Base-by-base conservation (phyloP, 2,888 invertebrate genomes). In the Tinea semifulvella region DNA sequence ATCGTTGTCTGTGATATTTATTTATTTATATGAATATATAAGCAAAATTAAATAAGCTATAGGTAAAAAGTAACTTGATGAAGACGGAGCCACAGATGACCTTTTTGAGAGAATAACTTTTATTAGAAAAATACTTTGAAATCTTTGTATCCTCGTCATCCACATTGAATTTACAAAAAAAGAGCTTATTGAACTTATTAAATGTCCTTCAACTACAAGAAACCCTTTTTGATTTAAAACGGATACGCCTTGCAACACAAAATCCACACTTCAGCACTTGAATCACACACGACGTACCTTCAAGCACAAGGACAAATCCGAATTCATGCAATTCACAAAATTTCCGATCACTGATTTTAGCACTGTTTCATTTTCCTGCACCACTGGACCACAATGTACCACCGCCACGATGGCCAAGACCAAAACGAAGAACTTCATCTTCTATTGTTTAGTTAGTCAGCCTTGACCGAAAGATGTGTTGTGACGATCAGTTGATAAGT, bases 321-420 rank as follows among this genome's bases (percentile, higher is more conserved):
- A 73, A 51, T 74, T 72, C 53, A 67, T 62, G 58, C 77, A 79
- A 58, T 72, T 67, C 55, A 72, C 66, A 44, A 79, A 61, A 51
- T 65, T 74, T 40, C 63, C 65, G 16, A 68, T 50, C 50, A 74
- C 63, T 13, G 64, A 54, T 48, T 61, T 61, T 0, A 68, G 46
- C 61, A 73, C 69, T 52, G 70, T 64, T 28, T 74, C 70, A 31
- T 43, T 43, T 36, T 75, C 72, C 36, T 68, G 61, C 40, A 56
- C 51, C 46, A 76, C 61, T 3, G 76, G 76, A 45, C 56, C 64
- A 53, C 67, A 61, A 42, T 56, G 56, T 47, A 61, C 72, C 45
- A 63, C 53, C 22, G 64, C 68, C 52, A 67, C 58, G 17, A 64
- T 57, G 65, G 69, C 63, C 47, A 75, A 56, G 49, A 74, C 53